A percentile compares a stretch with the other conserved stretches of the same genome.
These are phyloP conservation scores for Agrilus biguttatus DNA, from an alignment of 2,888 invertebrate species.

Conservation along the genomic window DNA sequence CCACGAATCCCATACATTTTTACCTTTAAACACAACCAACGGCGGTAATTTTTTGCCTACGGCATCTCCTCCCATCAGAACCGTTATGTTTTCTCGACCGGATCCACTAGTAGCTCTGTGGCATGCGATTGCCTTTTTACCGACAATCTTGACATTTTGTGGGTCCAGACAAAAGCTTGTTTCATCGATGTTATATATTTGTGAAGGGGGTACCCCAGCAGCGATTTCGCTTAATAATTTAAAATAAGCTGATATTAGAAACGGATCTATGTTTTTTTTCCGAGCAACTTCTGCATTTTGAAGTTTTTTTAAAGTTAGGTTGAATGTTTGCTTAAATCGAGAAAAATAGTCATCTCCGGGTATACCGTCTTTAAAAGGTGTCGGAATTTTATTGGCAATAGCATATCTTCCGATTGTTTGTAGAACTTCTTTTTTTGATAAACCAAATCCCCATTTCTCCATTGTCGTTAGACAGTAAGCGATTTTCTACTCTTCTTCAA, in stretches of 20 bases:
- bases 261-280: constrained; percentile 11
- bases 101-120: constrained; percentile 12
- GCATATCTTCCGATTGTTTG: constrained; percentile 13
- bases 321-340: constrained; percentile 11
- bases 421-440: constrained; percentile 16
- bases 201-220: neutral
- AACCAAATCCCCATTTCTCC: constrained; percentile 19
- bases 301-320: constrained; percentile 15
- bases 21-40: no score
- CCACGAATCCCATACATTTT: no score
- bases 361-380: constrained; percentile 15
- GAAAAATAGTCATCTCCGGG: constrained; percentile 17
- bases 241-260: constrained; percentile 8
- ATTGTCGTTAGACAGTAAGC: constrained; percentile 11
- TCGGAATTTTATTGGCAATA: constrained; percentile 12
- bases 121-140: constrained; percentile 3
- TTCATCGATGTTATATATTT: constrained; percentile 8
- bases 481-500: constrained; percentile 12
- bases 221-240: constrained; percentile 1
- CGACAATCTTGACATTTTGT: constrained; percentile 5
- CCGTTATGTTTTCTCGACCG: constrained; percentile 14
- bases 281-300: constrained; percentile 14
- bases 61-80: no score
- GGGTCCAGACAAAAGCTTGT: constrained; percentile 8
- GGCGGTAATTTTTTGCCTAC: no score